phyloP scores from a whole-genome alignment of 2,888 invertebrate species.

The Nymphalis polychloros region DNA sequence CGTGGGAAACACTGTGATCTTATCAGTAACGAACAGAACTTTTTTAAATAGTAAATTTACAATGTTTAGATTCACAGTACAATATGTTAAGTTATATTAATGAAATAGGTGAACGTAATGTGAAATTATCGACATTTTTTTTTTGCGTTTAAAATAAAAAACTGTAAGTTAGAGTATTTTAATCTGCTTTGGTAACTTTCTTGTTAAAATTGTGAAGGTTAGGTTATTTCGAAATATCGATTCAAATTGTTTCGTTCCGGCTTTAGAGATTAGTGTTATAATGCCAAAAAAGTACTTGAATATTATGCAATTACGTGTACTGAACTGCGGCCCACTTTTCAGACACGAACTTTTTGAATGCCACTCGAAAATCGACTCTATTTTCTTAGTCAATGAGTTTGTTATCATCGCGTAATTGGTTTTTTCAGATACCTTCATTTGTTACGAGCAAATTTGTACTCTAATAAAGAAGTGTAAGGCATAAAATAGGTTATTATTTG shows the following conservation, averaged over 20 bases:
- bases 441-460: conserved; percentile 17
- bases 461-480: background rate
- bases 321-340: conserved; percentile 34
- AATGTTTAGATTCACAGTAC: too few relatives aligned
- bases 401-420: conserved; percentile 4
- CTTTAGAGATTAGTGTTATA: conserved; percentile 30
- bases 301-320: conserved; percentile 34
- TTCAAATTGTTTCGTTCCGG: conserved; percentile 33
- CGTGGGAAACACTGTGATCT: too few relatives aligned
- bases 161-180: too few relatives aligned
- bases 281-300: conserved; percentile 30
- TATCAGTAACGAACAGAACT: too few relatives aligned
- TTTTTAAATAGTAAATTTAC: too few relatives aligned
- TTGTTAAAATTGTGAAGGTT: conserved; percentile 15
- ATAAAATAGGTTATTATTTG: background rate
- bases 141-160: too few relatives aligned
- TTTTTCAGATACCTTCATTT: conserved; percentile 11
- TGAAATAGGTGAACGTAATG: too few relatives aligned
- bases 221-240: conserved; percentile 26
- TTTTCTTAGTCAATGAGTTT: background rate
- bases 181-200: too few relatives aligned
- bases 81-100: too few relatives aligned
- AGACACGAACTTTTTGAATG: conserved; percentile 22
- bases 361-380: conserved; percentile 20
- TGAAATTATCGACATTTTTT: too few relatives aligned